Evolutionary conservation across 2,888 invertebrate species (phyloP).

Genomic region (Smittia aterrima): DNA sequence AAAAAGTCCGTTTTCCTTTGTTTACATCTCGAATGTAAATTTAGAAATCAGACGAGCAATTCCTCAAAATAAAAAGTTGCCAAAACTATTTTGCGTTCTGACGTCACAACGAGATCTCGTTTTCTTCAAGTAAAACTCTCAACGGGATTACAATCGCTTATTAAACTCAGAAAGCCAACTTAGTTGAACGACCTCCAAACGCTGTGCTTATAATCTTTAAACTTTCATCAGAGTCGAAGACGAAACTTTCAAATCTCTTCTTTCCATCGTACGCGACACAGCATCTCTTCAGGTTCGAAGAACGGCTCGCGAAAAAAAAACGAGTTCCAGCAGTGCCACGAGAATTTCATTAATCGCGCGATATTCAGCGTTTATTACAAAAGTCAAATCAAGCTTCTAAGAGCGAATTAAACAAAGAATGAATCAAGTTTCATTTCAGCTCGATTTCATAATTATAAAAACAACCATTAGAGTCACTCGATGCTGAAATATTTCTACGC

Average conservation of each 20-base stretch:
- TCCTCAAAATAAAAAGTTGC: not conserved
- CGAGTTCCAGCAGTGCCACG: not conserved
- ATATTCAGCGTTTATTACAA: not conserved
- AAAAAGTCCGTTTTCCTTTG: not conserved
- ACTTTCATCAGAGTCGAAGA: not conserved
- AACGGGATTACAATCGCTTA: no score
- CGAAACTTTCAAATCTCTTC: not conserved
- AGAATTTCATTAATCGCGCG: not conserved
- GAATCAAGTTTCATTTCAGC: slow-evolving; percentile 17
- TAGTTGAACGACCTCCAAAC: slow-evolving; percentile 22
- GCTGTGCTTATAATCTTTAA: not conserved
- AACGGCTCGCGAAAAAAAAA: not conserved
- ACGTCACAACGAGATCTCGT: not conserved
- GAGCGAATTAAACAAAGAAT: slow-evolving; percentile 14
- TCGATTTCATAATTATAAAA: slow-evolving; percentile 15
- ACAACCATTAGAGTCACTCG: slow-evolving; percentile 18
- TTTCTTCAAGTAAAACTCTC: no score
- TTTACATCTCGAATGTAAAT: slow-evolving; percentile 17
- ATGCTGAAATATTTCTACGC: slow-evolving; percentile 12
- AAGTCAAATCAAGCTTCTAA: slow-evolving; percentile 16
- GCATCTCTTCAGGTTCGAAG: not conserved
- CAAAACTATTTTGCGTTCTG: slow-evolving; percentile 10
- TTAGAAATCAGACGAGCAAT: not conserved
- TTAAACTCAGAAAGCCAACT: not conserved
- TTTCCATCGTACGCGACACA: not conserved